A percentile compares a stretch with the other conserved stretches of the same genome.
Evolutionary conservation across 2,888 invertebrate genomes (phyloP).

Genomic region (Phymatocera aterrima): DNA sequence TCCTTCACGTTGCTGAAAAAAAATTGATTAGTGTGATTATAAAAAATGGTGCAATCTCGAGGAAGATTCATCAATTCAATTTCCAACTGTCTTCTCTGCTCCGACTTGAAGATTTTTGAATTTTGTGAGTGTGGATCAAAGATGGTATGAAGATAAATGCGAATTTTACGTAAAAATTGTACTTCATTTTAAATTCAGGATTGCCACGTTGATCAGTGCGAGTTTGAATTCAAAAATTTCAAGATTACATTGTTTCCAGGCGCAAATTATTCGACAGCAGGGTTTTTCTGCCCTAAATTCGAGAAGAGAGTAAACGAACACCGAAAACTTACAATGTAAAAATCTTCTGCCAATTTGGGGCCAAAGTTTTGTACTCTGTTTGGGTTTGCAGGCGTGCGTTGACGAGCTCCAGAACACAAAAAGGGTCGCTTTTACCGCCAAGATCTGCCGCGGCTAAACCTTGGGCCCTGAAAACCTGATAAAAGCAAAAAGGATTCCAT

Average conservation of each 20-base stretch:
- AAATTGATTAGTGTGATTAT: no score
- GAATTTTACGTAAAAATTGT: no score
- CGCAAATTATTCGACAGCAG: no score
- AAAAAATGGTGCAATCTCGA: no score
- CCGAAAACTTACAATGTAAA: conserved; percentile 92
- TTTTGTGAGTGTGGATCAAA: no score
- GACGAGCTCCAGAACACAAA: conserved; percentile 96
- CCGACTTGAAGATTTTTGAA: neutral
- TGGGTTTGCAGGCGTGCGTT: conserved; percentile 97
- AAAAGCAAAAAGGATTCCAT: neutral
- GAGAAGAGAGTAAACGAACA: neutral
- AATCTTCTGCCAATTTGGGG: conserved; percentile 98
- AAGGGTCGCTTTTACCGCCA: conserved; percentile 98
- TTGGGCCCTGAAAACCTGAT: conserved; percentile 77
- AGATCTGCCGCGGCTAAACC: conserved; percentile 96
- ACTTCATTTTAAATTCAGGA: no score
- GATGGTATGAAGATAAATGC: no score
- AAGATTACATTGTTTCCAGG: conserved; percentile 29
- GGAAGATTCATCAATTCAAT: no score
- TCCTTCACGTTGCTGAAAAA: conserved; percentile 91
- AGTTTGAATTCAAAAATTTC: conserved; percentile 15
- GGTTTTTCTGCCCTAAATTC: neutral
- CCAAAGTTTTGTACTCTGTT: conserved; percentile 98
- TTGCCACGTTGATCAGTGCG: neutral
- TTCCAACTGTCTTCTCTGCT: neutral